Base-by-base conservation (phyloP, 2,113 vertebrate genomes). In the Tiliqua scincoides region DNA sequence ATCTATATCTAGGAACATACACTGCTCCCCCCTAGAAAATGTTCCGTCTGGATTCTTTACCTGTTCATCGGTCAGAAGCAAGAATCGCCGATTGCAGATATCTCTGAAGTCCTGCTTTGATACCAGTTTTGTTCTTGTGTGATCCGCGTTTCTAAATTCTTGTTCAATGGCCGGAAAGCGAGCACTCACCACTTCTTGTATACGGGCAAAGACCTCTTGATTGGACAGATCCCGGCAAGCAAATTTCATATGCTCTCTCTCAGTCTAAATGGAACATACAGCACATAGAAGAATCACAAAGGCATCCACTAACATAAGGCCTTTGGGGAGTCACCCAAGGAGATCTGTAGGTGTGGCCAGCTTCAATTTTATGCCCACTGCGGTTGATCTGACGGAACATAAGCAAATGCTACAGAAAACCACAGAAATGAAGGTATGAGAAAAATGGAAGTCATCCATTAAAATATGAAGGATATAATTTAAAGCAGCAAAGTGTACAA, bases 1-100 rank as follows among this genome's bases (percentile, higher is more conserved):
- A n/a, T n/a, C n/a, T n/a, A n/a, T n/a, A n/a, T n/a, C 43, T 52
- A 32, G 20, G 8, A 52, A 67, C 54, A 4, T 68, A n/a, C 30
- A 37, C 48, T 57, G 23, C 14, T 8, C 18, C 6, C 35, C 6
- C 32, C 21, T 82, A 11, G 11, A 62, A 37, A 84, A 76, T 52
- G 25, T 20, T 18, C 48, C 21, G 17, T 30, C 25, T 0, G 0
- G 0, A 63, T 91, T 86, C 82, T 85, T 92, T 92, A 97, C 97
- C 92, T 97, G 96, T 32, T 97, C 91, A 12, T 97, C 94, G 0
- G 95, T 96, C 82, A 97, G 94, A 71, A 80, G 82, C 86, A 95
- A 94, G 83, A 97, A 89, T 3, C 95, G 87, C 30, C 2, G 77
- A 20, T 93, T 94, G 81, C 94, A 95, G 23, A 97, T 37, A 73